Evolutionary conservation across 2,797 vertebrate species (phyloP), one percentile per base, ranked within the genome.

Genomic region (Hippoglossus hippoglossus): DNA sequence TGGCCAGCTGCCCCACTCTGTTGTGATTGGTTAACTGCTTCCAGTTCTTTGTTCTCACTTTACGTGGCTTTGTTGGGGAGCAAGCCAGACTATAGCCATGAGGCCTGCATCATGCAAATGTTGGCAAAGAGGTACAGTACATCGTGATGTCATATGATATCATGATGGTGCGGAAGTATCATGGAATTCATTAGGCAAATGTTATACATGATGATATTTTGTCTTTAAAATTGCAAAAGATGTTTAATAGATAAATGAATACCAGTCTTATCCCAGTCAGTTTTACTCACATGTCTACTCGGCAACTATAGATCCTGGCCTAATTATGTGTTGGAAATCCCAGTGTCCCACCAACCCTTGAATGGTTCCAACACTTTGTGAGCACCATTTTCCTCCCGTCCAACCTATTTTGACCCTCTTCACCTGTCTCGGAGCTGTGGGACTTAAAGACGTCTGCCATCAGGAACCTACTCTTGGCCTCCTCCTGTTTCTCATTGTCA

Each of bases 401-500:
- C 52, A 70, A 49, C 56, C 65, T 51, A 26, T 39, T 49, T 13
- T 63, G 65, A 87, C 79, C 79, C 52, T 39, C 59, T 47, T 63
- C 74, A 83, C 81, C 74, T 72, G 58, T 79, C 64, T 63, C 21
- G 63, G 67, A 77, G 76, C 73, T 57, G 21, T 75, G 82, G 81
- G 85, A 84, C 79, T 50, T 75, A 21, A 47, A 34, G 75, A 73
- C 63, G 55, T 77, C 76, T 82, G 81, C 82, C 85, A 84, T 81
- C 82, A 77, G 69, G 63, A 83, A 67, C 80, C 84, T 77, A 55
- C 76, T 75, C 69, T 59, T 66, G 72, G 70, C 71, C 76, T 76
- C 61, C 76, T 75, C 66, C 64, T 52, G 75, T 80, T 75, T 84
- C 65, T 73, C 19, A 52, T 79, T 81, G 82, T 89, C 86, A 81